Evolutionary conservation across 2,888 invertebrate genomes (phyloP).

Genomic region (Mimas tiliae): DNA sequence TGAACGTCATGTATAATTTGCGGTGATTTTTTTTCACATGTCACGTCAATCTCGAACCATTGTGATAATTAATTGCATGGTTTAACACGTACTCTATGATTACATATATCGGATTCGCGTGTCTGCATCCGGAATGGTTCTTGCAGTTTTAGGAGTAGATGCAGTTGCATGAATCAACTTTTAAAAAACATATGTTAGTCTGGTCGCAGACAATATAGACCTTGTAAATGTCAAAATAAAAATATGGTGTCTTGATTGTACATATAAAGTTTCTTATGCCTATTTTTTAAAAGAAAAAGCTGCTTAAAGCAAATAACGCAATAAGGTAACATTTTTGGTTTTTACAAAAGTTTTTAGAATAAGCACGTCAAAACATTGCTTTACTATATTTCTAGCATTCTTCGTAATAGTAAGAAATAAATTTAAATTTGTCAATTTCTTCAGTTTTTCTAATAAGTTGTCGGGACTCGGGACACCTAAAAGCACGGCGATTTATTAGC

Average conservation of each 20-base stretch:
- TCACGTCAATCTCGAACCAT: constrained; percentile 18
- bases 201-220: constrained; percentile 1
- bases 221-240: constrained; percentile 21
- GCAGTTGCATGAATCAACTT: constrained; percentile 13
- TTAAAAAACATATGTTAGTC: constrained; percentile 3
- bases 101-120: constrained; percentile 1
- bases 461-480: no score
- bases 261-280: constrained; percentile 1
- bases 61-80: constrained; percentile 29
- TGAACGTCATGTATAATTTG: constrained; percentile 17
- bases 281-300: constrained; percentile 7
- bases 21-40: constrained; percentile 13
- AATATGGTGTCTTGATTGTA: constrained; percentile 5
- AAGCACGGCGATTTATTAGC: no score
- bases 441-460: no score
- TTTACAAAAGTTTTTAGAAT: background rate
- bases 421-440: no score
- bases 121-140: constrained; percentile 13
- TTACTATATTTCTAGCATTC: no score
- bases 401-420: no score
- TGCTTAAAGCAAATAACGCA: background rate
- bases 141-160: constrained; percentile 17
- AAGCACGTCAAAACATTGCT: no score
- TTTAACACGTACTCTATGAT: constrained; percentile 23
- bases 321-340: background rate